A percentile compares a stretch with the other conserved stretches of the same genome.
Conservation (phyloP, 2,113 vertebrate species). For the Suncus etruscus region DNA sequence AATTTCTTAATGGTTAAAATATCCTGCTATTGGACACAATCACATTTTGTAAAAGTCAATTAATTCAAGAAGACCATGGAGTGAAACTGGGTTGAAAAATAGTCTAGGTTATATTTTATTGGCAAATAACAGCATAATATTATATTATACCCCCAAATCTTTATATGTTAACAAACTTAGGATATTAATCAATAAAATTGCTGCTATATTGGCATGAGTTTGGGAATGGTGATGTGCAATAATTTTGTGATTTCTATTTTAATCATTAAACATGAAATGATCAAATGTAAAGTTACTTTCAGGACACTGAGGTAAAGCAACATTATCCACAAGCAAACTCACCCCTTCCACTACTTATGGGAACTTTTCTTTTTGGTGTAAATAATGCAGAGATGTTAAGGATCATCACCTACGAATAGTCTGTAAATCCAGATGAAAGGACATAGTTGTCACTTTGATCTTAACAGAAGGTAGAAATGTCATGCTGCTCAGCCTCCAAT, state of each 20-base stretch:
- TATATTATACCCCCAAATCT: too few species aligned
- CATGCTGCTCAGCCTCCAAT: conserved; percentile 15
- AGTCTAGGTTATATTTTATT: too few species aligned
- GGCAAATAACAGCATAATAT: too few species aligned
- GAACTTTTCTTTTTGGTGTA: conserved; percentile 4
- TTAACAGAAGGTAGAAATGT: conserved; percentile 68
- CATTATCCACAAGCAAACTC: background rate
- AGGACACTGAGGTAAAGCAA: background rate
- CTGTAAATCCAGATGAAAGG: conserved; percentile 64
- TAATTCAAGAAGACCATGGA: too few species aligned
- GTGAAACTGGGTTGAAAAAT: too few species aligned
- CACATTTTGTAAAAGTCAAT: too few species aligned
- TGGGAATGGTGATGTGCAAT: background rate
- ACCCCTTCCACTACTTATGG: conserved; percentile 42
- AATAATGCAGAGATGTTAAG: conserved; percentile 70
- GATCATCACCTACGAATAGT: conserved; percentile 51
- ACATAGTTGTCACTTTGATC: conserved; percentile 74
- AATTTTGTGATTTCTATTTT: background rate
- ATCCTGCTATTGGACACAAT: too few species aligned
- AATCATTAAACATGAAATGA: background rate
- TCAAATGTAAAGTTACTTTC: background rate
- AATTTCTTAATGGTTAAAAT: too few species aligned
- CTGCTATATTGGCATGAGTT: too few species aligned
- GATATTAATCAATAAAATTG: too few species aligned
- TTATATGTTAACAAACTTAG: too few species aligned